Evolutionary conservation across 2,113 vertebrate genomes (phyloP), one percentile per base, ranked within the genome.

Genomic region (Poicephalus meyeri): DNA sequence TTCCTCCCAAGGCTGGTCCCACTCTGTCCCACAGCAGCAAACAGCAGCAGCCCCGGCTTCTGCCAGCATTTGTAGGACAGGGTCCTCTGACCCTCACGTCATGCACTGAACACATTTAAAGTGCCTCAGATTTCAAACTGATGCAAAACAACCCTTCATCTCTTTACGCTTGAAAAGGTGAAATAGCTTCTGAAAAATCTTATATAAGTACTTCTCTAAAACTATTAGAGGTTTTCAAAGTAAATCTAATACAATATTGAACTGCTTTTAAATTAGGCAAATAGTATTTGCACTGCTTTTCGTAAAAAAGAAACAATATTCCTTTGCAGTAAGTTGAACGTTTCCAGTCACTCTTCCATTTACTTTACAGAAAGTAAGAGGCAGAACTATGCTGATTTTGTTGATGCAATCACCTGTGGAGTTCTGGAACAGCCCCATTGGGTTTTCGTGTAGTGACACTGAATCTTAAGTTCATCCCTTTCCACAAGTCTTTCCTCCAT

Each of bases 181-280:
- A 66, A 71, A 77, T 3, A 78, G 77, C 82, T 95, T 89, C 53
- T 44, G 61, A 89, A 88, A 91, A 84, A 53, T 71, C 70, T 89
- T 87, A 25, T 33, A 96, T n/a, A 96, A 91, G 89, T 66, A 81
- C 16, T 86, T 50, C 61, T 50, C 90, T 61, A 83, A 93, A 95
- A 91, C 50, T 81, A n/a, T 28, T 11, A 87, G 64, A 95, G 33
- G n/a, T 73, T 74, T 91, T 92, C 86, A 79, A 71, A 55, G 52
- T 80, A 83, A 84, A 89, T 76, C 39, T 88, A 69, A 41, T 39
- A 87, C 95, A 95, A 89, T 66, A 73, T 7, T 60, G 21, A 90
- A 88, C 33, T 42, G 86, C 52, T 90, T 77, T 88, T 78, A 52
- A 82, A 86, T 53, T 61, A 91, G 91, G 81, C 49, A 93, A 85